phyloP scores from a whole-genome alignment of 2,888 invertebrate genomes.

The Polyploca ridens region DNA sequence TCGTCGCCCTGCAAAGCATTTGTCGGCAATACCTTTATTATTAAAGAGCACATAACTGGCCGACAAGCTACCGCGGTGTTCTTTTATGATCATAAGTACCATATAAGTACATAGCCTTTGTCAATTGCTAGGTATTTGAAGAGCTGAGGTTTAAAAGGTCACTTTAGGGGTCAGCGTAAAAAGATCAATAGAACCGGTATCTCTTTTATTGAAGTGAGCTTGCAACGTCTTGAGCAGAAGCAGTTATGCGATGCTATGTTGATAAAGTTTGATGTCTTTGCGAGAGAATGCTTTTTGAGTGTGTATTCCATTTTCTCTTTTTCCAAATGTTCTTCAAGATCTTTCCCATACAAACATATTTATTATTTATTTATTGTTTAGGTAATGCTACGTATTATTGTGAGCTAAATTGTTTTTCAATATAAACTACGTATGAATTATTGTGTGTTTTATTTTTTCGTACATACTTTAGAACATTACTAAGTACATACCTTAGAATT shows the following conservation, averaged over 20 bases:
- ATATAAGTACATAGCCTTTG: constrained; percentile 17
- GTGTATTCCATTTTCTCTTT: no score
- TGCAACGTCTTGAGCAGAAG: background rate
- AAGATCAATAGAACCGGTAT: constrained; percentile 3
- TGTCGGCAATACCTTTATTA: constrained; percentile 58
- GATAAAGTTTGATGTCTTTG: no score
- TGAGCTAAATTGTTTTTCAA: no score
- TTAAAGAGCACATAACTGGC: constrained; percentile 47
- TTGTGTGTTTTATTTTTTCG: no score
- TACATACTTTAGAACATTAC: no score
- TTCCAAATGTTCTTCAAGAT: no score
- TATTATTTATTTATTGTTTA: no score
- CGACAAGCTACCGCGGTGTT: constrained; percentile 31
- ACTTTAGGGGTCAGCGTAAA: background rate
- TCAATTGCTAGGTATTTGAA: constrained; percentile 20
- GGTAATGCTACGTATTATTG: no score
- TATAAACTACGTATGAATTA: no score
- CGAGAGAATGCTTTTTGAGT: no score
- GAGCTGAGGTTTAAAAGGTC: constrained; percentile 5
- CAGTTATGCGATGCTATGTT: background rate
- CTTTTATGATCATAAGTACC: constrained; percentile 35
- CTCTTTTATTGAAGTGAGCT: background rate
- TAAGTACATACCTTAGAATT: no score
- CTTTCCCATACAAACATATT: no score
- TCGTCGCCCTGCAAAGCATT: constrained; percentile 49